phyloP scores from a whole-genome alignment of 2,888 invertebrate genomes.

The Camptogramma bilineatum region DNA sequence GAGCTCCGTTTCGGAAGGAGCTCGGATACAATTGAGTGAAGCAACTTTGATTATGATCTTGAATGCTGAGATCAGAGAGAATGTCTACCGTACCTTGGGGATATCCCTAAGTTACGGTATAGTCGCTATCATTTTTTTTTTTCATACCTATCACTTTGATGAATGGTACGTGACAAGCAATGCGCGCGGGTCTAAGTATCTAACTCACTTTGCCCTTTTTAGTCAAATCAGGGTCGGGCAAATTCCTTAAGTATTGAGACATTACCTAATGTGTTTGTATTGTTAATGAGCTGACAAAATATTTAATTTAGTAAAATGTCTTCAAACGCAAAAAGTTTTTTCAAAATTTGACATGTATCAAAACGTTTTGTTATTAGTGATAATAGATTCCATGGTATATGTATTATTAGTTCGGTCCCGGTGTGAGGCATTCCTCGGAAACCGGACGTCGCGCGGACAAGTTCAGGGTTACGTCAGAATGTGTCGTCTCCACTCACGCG shows the following conservation, averaged over 20 bases:
- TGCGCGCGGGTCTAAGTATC: not conserved
- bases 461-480: slow-evolving; percentile 24
- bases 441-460: slow-evolving; percentile 32
- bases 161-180: too few relatives aligned
- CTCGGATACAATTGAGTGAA: not conserved
- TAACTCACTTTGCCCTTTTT: not conserved
- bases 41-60: not conserved
- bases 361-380: not conserved
- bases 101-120: too few relatives aligned
- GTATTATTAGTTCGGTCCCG: not conserved
- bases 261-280: not conserved
- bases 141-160: too few relatives aligned
- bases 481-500: slow-evolving; percentile 3
- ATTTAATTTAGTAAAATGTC: not conserved
- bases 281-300: not conserved
- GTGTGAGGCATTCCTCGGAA: slow-evolving; percentile 15
- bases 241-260: not conserved
- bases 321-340: not conserved
- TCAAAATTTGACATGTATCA: not conserved
- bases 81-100: too few relatives aligned
- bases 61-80: not conserved
- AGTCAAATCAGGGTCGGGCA: not conserved
- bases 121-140: too few relatives aligned
- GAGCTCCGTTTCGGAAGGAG: not conserved
- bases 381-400: not conserved